Conservation (phyloP, 2,113 vertebrate genomes). For the Xiphias gladius region DNA sequence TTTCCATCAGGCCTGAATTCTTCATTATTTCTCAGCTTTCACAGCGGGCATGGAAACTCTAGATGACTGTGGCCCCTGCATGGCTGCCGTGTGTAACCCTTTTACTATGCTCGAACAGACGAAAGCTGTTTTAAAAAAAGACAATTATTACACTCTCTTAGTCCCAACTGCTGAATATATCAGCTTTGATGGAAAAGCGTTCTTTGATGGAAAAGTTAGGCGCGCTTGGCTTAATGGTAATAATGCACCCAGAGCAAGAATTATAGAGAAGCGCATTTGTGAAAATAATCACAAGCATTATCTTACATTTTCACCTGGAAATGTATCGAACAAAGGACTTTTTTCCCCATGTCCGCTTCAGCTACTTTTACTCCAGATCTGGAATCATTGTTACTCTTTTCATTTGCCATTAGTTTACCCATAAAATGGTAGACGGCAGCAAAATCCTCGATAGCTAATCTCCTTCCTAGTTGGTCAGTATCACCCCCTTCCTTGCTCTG, state of each 20-base stretch:
- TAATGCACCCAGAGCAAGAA: slow-evolving; percentile 36
- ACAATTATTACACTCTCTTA: slow-evolving; percentile 47
- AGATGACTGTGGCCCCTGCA: slow-evolving; percentile 18
- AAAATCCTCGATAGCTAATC: slow-evolving; percentile 68
- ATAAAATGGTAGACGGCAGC: slow-evolving; percentile 66
- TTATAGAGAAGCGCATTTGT: slow-evolving; percentile 21
- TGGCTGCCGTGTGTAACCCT: slow-evolving; percentile 21
- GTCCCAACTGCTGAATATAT: slow-evolving; percentile 47
- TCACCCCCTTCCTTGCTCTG: slow-evolving; percentile 48
- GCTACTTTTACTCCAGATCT: slow-evolving; percentile 32
- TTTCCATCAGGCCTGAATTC: slow-evolving; percentile 29
- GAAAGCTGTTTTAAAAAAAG: slow-evolving; percentile 43
- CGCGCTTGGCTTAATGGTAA: slow-evolving; percentile 36
- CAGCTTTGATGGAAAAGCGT: slow-evolving; percentile 57
- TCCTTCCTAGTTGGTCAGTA: slow-evolving; percentile 57
- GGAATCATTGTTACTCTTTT: slow-evolving; percentile 61
- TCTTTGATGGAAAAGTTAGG: slow-evolving; percentile 54
- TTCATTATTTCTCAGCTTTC: slow-evolving; percentile 10
- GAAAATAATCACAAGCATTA: slow-evolving; percentile 50
- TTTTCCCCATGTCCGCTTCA: background rate
- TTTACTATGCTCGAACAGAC: slow-evolving; percentile 16
- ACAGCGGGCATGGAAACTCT: background rate
- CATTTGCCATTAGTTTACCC: slow-evolving; percentile 44
- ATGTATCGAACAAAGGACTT: slow-evolving; percentile 37
- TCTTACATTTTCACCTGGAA: slow-evolving; percentile 68